Percentiles rank a stretch among this genome's conserved stretches.
Evolutionary conservation across 2,888 invertebrate species (phyloP).

Genomic region (Ormyrus pomaceus): DNA sequence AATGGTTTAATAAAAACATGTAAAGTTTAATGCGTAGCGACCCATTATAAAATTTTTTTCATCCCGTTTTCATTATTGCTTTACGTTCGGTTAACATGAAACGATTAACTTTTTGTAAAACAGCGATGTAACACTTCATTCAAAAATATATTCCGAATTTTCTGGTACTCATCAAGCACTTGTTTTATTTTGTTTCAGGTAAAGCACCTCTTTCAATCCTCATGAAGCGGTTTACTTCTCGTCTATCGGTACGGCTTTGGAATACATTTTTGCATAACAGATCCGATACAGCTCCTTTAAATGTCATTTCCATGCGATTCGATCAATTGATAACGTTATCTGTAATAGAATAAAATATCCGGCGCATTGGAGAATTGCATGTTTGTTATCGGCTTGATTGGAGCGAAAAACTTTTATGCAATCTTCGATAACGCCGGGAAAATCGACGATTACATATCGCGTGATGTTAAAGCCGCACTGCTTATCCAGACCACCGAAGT

Average conservation of each 20-base stretch:
- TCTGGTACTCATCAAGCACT: background rate
- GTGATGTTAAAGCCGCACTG: too few relatives aligned
- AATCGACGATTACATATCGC: too few relatives aligned
- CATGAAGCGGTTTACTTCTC: background rate
- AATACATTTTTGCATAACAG: too few relatives aligned
- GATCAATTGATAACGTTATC: background rate
- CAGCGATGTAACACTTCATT: background rate
- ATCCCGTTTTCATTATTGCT: constrained; percentile 17
- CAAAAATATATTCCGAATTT: background rate
- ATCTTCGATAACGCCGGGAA: too few relatives aligned
- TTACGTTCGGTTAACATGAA: background rate
- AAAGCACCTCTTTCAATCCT: background rate
- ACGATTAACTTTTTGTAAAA: constrained; percentile 8
- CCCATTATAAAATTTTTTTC: constrained; percentile 16
- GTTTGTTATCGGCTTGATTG: background rate
- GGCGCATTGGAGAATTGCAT: background rate
- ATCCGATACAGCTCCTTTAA: too few relatives aligned
- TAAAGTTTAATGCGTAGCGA: constrained; percentile 13
- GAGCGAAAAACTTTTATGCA: constrained; percentile 6
- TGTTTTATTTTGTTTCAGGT: constrained; percentile 31
- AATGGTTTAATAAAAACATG: constrained; percentile 43
- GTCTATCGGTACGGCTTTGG: too few relatives aligned
- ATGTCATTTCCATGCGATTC: too few relatives aligned
- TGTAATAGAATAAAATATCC: background rate
- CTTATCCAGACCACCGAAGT: too few relatives aligned